Evolutionary conservation across 1,140 invertebrate species (phyloP), one percentile per base, ranked within the genome.

Genomic region (Listronotus oregonensis): DNA sequence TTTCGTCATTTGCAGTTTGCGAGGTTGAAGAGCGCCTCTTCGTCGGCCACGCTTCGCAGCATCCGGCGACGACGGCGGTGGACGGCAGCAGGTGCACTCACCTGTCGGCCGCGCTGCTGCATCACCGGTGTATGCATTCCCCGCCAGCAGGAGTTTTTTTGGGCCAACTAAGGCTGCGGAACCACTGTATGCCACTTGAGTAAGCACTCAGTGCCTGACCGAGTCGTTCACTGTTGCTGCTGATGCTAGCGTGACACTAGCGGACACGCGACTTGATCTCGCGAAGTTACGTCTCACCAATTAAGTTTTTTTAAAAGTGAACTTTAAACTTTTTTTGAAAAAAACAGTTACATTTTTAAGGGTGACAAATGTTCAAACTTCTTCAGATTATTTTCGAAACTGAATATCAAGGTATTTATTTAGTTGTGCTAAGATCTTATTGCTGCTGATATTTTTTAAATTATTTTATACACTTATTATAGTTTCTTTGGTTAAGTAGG

Each of bases 11-110:
- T 37, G 34, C 34, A 37, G 11, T 37, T 3, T 37, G 34, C 34
- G 7, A 37, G 7, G 15, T n/a, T 32, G 27, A 27, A 15, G 58
- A 15, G 58, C 17, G 44, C 46, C 15, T 42, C 56, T 39, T 59
- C 56, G 31, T 34, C 27, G 34, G 54, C 54, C 54, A 56, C 54
- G 54, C 54, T 56, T 56, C 54, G 56, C 56, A 59, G 58, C 58
- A 61, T 44, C 58, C 21, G 58, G 12, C 37, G 51, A 34, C 51
- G 51, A n/a, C 31, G 49, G 21, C 52, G 32, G 32, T 40, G 52
- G 7, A 57, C 39, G 55, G 52, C 69, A 57, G 68, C 71, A 72
- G 71, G 71, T 72, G 71, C 71, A 72, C 71, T 72, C 71, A 72
- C 71, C 71, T 72, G 71, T 70, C 68, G 57, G 61, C 51, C 56